These are phyloP conservation scores for Spialia ferax DNA, from an alignment of 2,888 invertebrate genomes.

Conservation along the genomic window DNA sequence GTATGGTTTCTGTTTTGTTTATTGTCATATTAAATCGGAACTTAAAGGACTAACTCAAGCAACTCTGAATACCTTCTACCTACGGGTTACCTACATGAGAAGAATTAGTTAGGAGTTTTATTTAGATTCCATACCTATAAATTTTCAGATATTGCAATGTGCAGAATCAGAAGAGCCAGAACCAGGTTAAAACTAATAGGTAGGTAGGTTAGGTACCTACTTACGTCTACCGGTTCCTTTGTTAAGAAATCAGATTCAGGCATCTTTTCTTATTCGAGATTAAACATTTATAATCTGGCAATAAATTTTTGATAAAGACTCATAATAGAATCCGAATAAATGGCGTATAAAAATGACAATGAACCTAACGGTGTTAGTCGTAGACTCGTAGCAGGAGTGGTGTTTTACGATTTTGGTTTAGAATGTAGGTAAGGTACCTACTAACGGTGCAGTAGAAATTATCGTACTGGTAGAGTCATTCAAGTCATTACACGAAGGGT, in stretches of 20 bases:
- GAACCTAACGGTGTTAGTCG: constrained; percentile 26
- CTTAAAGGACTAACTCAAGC: not conserved
- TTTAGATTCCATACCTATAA: no score
- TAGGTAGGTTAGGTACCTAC: no score
- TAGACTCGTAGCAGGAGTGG: not conserved
- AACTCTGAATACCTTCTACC: not conserved
- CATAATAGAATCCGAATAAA: constrained; percentile 29
- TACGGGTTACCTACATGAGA: not conserved
- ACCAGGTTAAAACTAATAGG: no score
- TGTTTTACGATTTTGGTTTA: no score
- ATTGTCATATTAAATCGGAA: constrained; percentile 46
- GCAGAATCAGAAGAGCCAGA: no score
- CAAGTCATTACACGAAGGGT: not conserved
- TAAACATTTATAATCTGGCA: not conserved
- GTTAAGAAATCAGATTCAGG: not conserved
- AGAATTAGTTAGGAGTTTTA: no score
- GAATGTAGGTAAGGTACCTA: no score
- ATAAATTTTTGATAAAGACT: not conserved
- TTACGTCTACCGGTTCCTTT: not conserved
- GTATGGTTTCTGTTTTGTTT: constrained; percentile 52
- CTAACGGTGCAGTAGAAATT: no score
- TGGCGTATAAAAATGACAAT: constrained; percentile 40
- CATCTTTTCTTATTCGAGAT: not conserved
- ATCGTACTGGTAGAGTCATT: not conserved
- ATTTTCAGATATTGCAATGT: no score